A percentile compares a stretch with the other conserved stretches of the same genome.
Conservation (phyloP, 2,888 invertebrate genomes). For the Xylocampa areola region DNA sequence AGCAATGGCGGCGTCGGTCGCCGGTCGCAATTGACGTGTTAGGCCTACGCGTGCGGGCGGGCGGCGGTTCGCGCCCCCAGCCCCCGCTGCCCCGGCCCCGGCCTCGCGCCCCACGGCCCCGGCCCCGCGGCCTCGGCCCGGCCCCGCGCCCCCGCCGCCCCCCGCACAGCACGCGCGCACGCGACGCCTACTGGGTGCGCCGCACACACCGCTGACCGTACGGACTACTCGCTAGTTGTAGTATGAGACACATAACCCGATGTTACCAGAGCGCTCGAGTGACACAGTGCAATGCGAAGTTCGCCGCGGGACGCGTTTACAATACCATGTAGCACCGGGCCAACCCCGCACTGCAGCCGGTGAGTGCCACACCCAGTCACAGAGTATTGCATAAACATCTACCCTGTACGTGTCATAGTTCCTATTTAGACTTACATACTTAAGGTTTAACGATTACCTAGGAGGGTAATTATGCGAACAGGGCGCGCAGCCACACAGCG, state of each 20-base stretch:
- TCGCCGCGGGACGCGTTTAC: slow-evolving; percentile 7
- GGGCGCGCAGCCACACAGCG: slow-evolving; percentile 75
- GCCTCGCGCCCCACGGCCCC: slow-evolving; percentile 62
- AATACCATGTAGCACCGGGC: slow-evolving; percentile 5
- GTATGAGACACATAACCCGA: slow-evolving; percentile 4
- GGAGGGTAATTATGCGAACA: slow-evolving; percentile 75
- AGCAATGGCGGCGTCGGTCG: slow-evolving; percentile 87
- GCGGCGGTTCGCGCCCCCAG: slow-evolving; percentile 66
- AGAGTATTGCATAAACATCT: slow-evolving; percentile 87
- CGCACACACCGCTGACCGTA: slow-evolving; percentile 69
- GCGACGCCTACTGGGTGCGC: too few species aligned
- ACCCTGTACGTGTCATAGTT: slow-evolving; percentile 89
- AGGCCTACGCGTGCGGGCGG: slow-evolving; percentile 79
- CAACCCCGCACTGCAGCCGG: slow-evolving; percentile 53
- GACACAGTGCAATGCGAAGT: slow-evolving; percentile 21
- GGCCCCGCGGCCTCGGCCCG: slow-evolving; percentile 34
- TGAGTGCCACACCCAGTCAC: slow-evolving; percentile 81
- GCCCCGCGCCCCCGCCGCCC: slow-evolving; percentile 29
- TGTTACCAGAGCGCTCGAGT: slow-evolving; percentile 19
- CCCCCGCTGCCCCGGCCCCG: slow-evolving; percentile 43
- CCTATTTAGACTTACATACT: slow-evolving; percentile 85
- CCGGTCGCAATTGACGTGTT: slow-evolving; percentile 88
- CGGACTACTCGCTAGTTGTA: slow-evolving; percentile 3
- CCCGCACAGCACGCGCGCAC: slow-evolving; percentile 60
- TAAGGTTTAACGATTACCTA: slow-evolving; percentile 83